Evolutionary conservation across 1,140 invertebrate genomes (phyloP).

Genomic region (Drosophila oshimai): DNA sequence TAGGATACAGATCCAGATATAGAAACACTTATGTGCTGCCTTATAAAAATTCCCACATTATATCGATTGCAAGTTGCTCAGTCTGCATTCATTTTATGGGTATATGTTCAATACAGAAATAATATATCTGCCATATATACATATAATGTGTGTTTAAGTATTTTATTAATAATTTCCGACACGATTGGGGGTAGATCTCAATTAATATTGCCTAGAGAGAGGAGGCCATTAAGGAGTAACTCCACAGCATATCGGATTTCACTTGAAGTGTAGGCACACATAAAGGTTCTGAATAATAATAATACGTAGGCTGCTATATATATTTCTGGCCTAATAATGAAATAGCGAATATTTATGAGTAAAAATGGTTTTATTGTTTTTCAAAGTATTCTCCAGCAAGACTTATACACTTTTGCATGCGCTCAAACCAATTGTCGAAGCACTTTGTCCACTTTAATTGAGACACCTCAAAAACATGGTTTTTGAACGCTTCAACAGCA

Average conservation of each 20-base stretch:
- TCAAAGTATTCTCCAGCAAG: no score
- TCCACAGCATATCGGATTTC: not conserved
- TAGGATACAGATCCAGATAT: not conserved
- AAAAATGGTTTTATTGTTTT: no score
- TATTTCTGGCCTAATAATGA: no score
- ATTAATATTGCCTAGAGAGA: not conserved
- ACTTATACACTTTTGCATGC: no score
- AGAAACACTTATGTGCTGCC: conserved; percentile 1
- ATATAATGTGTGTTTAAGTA: conserved; percentile 4
- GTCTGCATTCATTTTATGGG: conserved; percentile 13
- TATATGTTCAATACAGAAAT: not conserved
- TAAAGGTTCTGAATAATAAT: no score
- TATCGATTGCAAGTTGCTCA: conserved; percentile 83
- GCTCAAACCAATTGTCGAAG: no score
- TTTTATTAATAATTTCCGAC: conserved; percentile 26
- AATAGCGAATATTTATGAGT: no score
- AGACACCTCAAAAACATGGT: no score
- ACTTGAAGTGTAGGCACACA: no score
- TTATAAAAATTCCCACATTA: conserved; percentile 20
- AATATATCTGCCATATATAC: conserved; percentile 9
- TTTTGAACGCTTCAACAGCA: no score
- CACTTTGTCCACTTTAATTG: no score
- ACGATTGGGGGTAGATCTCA: not conserved
- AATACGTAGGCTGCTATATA: no score
- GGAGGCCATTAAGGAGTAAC: not conserved